Base-by-base conservation (phyloP, 2,888 invertebrate species). In the Drosophila subquinaria region DNA sequence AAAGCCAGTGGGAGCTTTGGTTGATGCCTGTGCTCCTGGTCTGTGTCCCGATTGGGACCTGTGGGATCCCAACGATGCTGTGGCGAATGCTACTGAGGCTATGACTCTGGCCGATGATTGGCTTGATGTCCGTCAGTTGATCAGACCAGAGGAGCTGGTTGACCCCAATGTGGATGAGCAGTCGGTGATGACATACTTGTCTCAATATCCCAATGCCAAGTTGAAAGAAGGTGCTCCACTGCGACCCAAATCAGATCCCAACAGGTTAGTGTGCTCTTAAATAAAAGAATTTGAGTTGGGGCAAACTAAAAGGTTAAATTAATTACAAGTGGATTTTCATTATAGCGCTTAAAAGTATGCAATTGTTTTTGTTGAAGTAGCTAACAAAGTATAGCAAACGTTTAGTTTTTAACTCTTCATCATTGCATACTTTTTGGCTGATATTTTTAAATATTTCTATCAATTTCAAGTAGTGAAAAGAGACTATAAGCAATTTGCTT, bases 151-250 rank as follows among this genome's bases (percentile, higher is more conserved):
- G 90, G 98, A 98, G 93, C 95, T 98, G 94, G 96, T 97, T 65
- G 97, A 97, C 93, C 97, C 97, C 27, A 97, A 97, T 90, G 96
- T 98, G 78, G 98, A 98, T 92, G 98, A 98, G 93, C 95, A 96
- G 93, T 97, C 97, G 23, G 97, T 98, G 96, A 98, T 98, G 97
- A 98, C 98, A 1, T 98, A 98, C 92, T 94, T 98, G 82, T 96
- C 97, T 38, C 97, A 98, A 92, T 98, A 97, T 94, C 98, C 97
- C 61, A 96, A 95, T 91, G 96, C 97, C 40, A 97, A 97, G 93
- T 93, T 97, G 77, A 97, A 97, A 92, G 93, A 94, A 15, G 96
- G 96, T 50, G 97, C 97, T 23, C 97, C 97, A 4, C 91, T 97
- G 56, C 94, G 97, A 73, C 96, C 96, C 35, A 94, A 95, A 86